Percentiles rank a stretch among this genome's conserved stretches.
These are phyloP conservation scores for Callyntrura guangdongensis DNA, from an alignment of 2,888 invertebrate species.

Conservation along the genomic window DNA sequence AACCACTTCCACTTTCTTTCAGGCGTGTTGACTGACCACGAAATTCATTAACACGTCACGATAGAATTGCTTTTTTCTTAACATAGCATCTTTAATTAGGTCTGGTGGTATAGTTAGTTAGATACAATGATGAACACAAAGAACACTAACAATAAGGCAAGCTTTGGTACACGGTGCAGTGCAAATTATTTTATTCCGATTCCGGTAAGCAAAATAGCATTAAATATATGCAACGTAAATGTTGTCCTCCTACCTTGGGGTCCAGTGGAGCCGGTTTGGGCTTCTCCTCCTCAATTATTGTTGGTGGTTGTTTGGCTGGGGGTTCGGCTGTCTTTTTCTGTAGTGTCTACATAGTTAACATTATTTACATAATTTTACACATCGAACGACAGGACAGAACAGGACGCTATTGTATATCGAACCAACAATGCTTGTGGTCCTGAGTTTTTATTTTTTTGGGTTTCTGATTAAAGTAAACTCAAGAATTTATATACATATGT, in stretches of 20 bases:
- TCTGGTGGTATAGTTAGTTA: background rate
- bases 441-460: background rate
- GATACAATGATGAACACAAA: background rate
- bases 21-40: background rate
- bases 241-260: constrained; percentile 50
- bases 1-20: background rate
- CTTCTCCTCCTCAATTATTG: constrained; percentile 77
- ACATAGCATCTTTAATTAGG: background rate
- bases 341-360: constrained; percentile 64
- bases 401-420: background rate
- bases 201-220: background rate
- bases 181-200: background rate
- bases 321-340: constrained; percentile 71
- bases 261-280: constrained; percentile 70
- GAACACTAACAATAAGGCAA: background rate
- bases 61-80: background rate
- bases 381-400: background rate
- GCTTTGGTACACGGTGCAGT: background rate
- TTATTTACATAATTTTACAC: constrained; percentile 26
- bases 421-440: background rate
- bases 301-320: constrained; percentile 72
- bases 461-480: background rate
- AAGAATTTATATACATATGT: background rate
- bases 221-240: background rate
- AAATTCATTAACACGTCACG: too few species aligned